phyloP scores from a whole-genome alignment of 2,797 vertebrate species.

The Anableps anableps region DNA sequence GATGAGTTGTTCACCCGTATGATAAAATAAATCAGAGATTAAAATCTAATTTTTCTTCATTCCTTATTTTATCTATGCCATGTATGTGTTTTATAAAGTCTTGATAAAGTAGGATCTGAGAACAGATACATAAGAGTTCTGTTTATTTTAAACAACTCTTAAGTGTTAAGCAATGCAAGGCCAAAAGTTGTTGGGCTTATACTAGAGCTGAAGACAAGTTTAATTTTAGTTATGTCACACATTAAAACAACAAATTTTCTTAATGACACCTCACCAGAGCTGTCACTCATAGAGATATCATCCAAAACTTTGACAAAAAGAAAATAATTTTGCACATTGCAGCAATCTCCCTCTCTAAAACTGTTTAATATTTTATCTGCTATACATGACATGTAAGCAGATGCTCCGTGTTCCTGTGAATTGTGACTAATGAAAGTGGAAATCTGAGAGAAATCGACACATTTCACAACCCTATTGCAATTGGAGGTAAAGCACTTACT shows the following conservation, averaged over 20 bases:
- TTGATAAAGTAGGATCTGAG: not conserved
- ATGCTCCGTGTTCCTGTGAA: not conserved
- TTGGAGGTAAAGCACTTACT: not conserved
- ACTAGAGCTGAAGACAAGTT: not conserved
- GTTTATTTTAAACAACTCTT: not conserved
- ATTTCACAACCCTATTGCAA: too few relatives aligned
- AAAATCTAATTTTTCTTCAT: not conserved
- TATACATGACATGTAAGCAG: not conserved
- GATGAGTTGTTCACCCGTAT: not conserved
- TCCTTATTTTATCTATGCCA: not conserved
- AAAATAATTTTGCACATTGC: not conserved
- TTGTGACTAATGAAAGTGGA: not conserved
- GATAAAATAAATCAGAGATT: not conserved
- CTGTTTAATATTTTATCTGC: not conserved
- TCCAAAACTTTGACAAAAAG: not conserved
- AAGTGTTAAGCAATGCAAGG: not conserved
- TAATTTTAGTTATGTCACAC: not conserved
- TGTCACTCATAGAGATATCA: not conserved
- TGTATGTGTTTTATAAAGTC: not conserved
- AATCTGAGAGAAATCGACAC: not conserved
- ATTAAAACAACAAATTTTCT: not conserved
- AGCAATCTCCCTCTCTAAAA: not conserved
- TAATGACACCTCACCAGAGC: too few relatives aligned
- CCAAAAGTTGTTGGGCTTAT: not conserved
- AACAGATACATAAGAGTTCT: not conserved